phyloP scores from a whole-genome alignment of 2,113 vertebrate genomes.

The Thomomys bottae region DNA sequence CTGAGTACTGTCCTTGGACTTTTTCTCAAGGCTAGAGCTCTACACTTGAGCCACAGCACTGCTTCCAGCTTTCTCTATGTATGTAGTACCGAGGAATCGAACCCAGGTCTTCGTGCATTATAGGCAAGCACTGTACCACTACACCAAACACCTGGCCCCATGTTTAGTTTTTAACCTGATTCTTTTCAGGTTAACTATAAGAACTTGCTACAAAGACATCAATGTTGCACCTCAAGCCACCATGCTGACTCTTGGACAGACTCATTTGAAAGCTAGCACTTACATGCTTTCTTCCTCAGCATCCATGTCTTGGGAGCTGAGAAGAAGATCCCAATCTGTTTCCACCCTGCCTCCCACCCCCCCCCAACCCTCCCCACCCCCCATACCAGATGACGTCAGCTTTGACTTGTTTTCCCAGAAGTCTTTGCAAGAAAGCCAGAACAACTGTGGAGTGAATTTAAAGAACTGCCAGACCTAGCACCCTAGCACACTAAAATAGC shows the following conservation, averaged over 20 bases:
- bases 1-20: too few species aligned
- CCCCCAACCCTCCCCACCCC: too few species aligned
- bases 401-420: constrained; percentile 34
- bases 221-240: neutral
- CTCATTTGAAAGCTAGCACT: neutral
- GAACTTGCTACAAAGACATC: neutral
- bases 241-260: neutral
- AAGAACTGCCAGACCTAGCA: neutral
- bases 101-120: too few species aligned
- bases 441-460: constrained; percentile 17
- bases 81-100: too few species aligned
- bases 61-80: too few species aligned
- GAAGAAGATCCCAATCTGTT: neutral
- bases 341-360: too few species aligned
- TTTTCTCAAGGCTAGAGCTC: too few species aligned
- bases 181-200: neutral
- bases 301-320: neutral
- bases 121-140: too few species aligned
- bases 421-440: neutral
- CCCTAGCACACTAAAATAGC: neutral
- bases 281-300: neutral
- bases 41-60: too few species aligned
- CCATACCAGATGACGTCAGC: neutral
- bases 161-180: neutral
- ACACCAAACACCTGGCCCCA: too few species aligned